Conservation (phyloP, 2,888 invertebrate genomes). For the Scaptomyza caliginosa region DNA sequence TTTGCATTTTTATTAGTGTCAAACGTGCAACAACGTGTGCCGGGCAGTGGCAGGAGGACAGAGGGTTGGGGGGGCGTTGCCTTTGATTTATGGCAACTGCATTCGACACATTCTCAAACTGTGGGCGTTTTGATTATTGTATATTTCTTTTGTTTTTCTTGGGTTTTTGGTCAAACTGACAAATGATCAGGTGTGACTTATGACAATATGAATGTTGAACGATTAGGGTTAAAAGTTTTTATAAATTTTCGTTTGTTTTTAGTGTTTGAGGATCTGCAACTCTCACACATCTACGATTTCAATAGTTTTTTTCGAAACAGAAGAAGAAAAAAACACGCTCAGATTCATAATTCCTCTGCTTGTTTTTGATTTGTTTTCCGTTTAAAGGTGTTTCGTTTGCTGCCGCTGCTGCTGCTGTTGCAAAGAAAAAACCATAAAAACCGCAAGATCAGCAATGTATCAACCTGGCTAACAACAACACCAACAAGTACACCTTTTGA, state of each 20-base stretch:
- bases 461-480: slow-evolving; percentile 67
- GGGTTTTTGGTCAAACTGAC: slow-evolving; percentile 40
- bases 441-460: slow-evolving; percentile 83
- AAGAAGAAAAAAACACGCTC: slow-evolving; percentile 26
- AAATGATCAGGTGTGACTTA: slow-evolving; percentile 76
- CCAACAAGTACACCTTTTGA: slow-evolving; percentile 6
- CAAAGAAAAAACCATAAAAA: slow-evolving; percentile 68
- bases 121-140: slow-evolving; percentile 50
- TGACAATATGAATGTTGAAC: slow-evolving; percentile 44
- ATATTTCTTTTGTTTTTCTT: not conserved
- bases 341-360: slow-evolving; percentile 46
- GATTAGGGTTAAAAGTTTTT: slow-evolving; percentile 4
- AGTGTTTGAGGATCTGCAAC: slow-evolving; percentile 5
- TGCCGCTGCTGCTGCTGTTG: slow-evolving; percentile 23
- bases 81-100: slow-evolving; percentile 61
- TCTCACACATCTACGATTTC: slow-evolving; percentile 74
- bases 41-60: not conserved
- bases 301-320: slow-evolving; percentile 34
- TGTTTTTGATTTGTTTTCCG: slow-evolving; percentile 13
- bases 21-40: slow-evolving; percentile 64
- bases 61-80: slow-evolving; percentile 33
- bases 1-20: slow-evolving; percentile 72
- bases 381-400: slow-evolving; percentile 38
- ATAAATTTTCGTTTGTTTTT: not conserved
- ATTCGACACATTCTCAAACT: slow-evolving; percentile 4